A percentile compares a stretch with the other conserved stretches of the same genome.
phyloP scores from a whole-genome alignment of 2,113 vertebrate genomes.

The Microcebus lehilahytsara region DNA sequence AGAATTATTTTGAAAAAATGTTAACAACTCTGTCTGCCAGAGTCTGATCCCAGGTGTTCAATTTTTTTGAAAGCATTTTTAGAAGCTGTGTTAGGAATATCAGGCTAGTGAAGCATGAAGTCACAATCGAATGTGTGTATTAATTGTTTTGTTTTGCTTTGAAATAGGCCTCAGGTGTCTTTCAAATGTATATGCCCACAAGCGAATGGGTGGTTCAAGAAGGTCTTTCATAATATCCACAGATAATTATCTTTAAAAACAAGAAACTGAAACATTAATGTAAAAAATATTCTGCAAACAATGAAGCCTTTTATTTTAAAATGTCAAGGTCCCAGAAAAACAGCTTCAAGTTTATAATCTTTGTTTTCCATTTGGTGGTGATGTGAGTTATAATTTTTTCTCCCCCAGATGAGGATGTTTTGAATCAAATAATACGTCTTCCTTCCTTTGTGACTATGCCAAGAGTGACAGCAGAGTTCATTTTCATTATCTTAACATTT shows the following conservation, averaged over 20 bases:
- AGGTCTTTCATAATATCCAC: slow-evolving; percentile 6
- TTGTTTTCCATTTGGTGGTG: slow-evolving; percentile 17
- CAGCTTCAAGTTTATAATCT: slow-evolving; percentile 3
- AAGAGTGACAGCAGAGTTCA: neutral
- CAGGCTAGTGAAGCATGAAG: neutral
- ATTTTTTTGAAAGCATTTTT: neutral
- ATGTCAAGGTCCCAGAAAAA: slow-evolving; percentile 1
- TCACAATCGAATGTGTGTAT: neutral
- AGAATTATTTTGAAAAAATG: neutral
- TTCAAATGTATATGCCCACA: neutral
- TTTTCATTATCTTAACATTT: neutral
- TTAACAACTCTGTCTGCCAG: neutral
- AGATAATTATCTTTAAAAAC: slow-evolving; percentile 42
- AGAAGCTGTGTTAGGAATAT: neutral
- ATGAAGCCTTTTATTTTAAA: slow-evolving; percentile 42
- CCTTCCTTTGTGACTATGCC: neutral
- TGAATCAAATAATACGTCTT: neutral
- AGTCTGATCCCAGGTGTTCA: neutral
- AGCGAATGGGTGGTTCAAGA: neutral
- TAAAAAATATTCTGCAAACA: slow-evolving; percentile 30
- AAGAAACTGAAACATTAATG: slow-evolving; percentile 14
- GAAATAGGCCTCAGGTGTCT: neutral
- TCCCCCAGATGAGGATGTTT: neutral
- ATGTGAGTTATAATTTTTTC: slow-evolving; percentile 16
- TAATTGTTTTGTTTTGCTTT: slow-evolving; percentile 35